These are phyloP conservation scores for Notiomystis cincta DNA, from an alignment of 2,113 vertebrate genomes.

Conservation along the genomic window DNA sequence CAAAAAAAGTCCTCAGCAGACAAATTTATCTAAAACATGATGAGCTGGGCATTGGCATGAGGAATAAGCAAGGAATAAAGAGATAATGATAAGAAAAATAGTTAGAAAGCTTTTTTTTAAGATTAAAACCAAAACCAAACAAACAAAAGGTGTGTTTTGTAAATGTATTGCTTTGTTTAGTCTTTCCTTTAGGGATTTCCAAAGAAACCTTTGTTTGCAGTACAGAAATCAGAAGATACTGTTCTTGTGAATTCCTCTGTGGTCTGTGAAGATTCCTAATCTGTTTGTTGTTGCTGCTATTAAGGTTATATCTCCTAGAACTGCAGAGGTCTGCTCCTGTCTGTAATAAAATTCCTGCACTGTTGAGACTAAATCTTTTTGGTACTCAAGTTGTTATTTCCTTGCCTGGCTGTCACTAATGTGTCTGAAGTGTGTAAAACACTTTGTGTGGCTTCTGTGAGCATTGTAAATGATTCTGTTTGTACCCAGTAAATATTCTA, in stretches of 20 bases:
- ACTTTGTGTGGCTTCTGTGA: not conserved
- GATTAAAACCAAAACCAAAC: rapidly evolving
- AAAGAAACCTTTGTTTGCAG: not conserved
- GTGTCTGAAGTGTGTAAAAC: not conserved
- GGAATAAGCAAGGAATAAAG: not conserved
- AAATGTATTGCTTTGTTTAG: not conserved
- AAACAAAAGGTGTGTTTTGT: not conserved
- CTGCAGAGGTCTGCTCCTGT: not conserved
- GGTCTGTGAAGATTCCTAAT: not conserved
- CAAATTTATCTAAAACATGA: not conserved
- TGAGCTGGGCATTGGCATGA: not conserved
- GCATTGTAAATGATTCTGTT: not conserved
- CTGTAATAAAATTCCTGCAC: not conserved
- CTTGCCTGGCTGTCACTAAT: not conserved
- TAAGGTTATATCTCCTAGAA: not conserved
- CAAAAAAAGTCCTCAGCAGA: not conserved
- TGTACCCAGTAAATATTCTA: not conserved
- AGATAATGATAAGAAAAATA: not conserved
- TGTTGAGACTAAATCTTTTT: not conserved
- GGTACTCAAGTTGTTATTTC: not conserved
- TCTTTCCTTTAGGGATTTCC: not conserved
- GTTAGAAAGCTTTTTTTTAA: not conserved
- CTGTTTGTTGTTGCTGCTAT: not conserved
- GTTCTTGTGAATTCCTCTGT: not conserved
- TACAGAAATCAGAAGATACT: not conserved